Percentiles rank a stretch among this genome's conserved stretches.
phyloP scores from a whole-genome alignment of 2,888 invertebrate species.

The Caenorhabditis sp. region DNA sequence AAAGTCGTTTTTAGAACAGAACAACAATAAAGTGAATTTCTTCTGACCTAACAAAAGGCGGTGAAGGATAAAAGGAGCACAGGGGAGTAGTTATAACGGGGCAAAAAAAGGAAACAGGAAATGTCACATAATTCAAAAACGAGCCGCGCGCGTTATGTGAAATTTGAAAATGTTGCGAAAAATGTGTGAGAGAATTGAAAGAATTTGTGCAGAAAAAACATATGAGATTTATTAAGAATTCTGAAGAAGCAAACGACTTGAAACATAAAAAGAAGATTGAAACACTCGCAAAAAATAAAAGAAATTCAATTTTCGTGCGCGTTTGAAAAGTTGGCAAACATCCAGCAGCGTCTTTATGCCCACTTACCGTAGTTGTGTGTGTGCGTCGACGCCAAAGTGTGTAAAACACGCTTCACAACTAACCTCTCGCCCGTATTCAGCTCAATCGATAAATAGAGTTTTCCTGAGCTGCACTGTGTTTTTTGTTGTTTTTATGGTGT shows the following conservation, averaged over 20 bases:
- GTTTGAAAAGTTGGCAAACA: constrained; percentile 4
- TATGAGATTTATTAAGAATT: not conserved
- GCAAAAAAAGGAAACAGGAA: not conserved
- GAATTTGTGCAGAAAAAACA: not conserved
- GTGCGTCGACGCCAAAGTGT: constrained; percentile 28
- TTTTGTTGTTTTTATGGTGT: not conserved
- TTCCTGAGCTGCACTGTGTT: not conserved
- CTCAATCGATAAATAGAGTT: constrained; percentile 19
- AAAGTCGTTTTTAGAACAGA: not conserved
- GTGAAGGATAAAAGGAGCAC: not conserved
- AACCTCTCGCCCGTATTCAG: constrained; percentile 31
- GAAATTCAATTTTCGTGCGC: constrained; percentile 24
- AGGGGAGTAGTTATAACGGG: not conserved
- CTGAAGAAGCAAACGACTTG: not conserved
- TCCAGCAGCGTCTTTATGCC: constrained; percentile 3
- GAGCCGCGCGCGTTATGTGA: not conserved
- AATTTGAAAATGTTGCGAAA: not conserved
- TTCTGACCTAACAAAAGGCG: not conserved
- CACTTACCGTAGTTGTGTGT: constrained; percentile 20
- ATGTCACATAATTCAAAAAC: constrained; percentile 1
- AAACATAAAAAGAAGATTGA: not conserved
- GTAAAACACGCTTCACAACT: constrained; percentile 33
- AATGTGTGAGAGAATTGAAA: not conserved
- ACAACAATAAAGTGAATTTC: not conserved
- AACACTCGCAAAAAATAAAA: constrained; percentile 5